A percentile compares a stretch with the other conserved stretches of the same genome.
These are phyloP conservation scores for Apostichopus parvimensis DNA, from an alignment of 35 echinoderm and acorn worm species.

Conservation along the genomic window DNA sequence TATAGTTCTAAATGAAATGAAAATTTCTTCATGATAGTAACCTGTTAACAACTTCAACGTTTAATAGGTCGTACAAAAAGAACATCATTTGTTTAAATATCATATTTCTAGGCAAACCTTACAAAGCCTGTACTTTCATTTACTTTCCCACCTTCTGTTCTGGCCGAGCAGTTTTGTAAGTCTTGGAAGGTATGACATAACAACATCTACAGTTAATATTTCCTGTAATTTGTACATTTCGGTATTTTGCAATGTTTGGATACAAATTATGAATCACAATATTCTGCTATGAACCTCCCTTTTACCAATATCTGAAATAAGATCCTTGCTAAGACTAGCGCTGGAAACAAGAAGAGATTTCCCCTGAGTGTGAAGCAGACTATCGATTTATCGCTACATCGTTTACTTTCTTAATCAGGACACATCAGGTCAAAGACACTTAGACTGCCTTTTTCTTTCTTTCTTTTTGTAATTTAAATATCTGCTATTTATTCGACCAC, in stretches of 20 bases:
- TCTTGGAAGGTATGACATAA: no score
- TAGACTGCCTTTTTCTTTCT: background rate
- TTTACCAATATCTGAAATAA: background rate
- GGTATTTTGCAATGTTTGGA: background rate
- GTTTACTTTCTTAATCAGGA: background rate
- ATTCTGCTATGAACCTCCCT: background rate
- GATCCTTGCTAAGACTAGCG: background rate
- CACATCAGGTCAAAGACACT: constrained; percentile 16
- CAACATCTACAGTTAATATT: no score
- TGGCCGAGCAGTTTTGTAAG: no score
- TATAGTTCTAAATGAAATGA: no score
- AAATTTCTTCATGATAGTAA: no score
- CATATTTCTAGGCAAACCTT: no score
- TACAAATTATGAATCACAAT: constrained; percentile 12
- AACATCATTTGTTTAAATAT: no score
- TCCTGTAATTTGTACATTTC: background rate
- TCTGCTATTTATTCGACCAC: background rate
- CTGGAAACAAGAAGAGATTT: constrained; percentile 3
- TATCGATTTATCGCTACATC: background rate
- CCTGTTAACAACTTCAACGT: no score
- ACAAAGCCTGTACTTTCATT: no score
- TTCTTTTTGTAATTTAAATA: background rate
- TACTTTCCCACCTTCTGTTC: no score
- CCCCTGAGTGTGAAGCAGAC: background rate
- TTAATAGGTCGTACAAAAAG: no score